phyloP scores from a whole-genome alignment of 2,888 invertebrate genomes.

The Sturmia bella region DNA sequence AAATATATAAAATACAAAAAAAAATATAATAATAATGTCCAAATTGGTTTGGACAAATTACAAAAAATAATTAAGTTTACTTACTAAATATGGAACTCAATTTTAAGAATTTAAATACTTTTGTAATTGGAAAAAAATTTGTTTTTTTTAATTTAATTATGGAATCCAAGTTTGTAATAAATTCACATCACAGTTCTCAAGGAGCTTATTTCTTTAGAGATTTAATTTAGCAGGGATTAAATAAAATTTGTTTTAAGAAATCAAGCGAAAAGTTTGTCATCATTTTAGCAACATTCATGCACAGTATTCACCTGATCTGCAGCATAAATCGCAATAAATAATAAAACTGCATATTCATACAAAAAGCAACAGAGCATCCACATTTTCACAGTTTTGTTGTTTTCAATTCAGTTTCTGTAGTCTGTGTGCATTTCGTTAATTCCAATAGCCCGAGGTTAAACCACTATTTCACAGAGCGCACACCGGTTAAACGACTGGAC shows the following conservation, averaged over 20 bases:
- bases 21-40: no score
- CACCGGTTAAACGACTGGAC: slow-evolving; percentile 35
- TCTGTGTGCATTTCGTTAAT: slow-evolving; percentile 50
- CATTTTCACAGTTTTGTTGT: slow-evolving; percentile 15
- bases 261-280: slow-evolving; percentile 69
- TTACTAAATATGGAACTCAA: no score
- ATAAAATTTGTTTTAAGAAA: slow-evolving; percentile 56
- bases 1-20: no score
- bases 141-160: no score
- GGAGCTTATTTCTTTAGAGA: not conserved
- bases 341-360: not conserved
- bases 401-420: slow-evolving; percentile 12
- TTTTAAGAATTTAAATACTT: no score
- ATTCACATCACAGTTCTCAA: no score
- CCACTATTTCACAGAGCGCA: slow-evolving; percentile 54
- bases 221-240: not conserved
- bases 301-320: slow-evolving; percentile 30
- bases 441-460: slow-evolving; percentile 69
- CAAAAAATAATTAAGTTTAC: no score
- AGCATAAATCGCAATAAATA: slow-evolving; percentile 12
- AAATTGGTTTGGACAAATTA: no score
- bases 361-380: slow-evolving; percentile 32
- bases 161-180: no score
- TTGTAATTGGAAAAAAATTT: no score
- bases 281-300: slow-evolving; percentile 47